Conservation (phyloP, 1,140 invertebrate genomes). For the Atta colombica region DNA sequence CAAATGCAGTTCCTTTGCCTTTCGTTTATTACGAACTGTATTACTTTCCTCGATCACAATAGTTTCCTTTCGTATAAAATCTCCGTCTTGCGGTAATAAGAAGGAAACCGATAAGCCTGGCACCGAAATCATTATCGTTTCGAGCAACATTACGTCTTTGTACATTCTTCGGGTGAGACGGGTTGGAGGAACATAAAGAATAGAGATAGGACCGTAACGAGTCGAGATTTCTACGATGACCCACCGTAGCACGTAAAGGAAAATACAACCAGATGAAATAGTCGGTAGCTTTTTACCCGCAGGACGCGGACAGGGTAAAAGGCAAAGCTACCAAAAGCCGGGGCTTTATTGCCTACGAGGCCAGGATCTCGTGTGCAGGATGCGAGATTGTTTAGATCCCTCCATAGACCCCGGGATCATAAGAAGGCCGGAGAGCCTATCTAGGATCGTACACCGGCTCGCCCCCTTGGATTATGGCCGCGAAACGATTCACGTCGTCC, state of each 20-base stretch:
- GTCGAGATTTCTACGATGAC: conserved; percentile 64
- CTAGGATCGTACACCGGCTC: conserved; percentile 70
- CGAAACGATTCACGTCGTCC: conserved; percentile 75
- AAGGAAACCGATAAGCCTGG: conserved; percentile 52
- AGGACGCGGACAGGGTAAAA: conserved; percentile 62
- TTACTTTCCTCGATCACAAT: conserved; percentile 18
- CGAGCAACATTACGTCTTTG: conserved; percentile 40
- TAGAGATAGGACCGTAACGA: conserved; percentile 50
- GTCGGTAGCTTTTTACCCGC: conserved; percentile 72
- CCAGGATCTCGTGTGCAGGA: conserved; percentile 65
- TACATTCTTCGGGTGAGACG: conserved; percentile 38
- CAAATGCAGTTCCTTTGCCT: not conserved
- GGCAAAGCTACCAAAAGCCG: conserved; percentile 73
- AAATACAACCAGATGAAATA: conserved; percentile 67
- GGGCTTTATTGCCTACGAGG: conserved; percentile 74
- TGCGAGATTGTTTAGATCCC: conserved; percentile 75
- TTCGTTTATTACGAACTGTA: conserved; percentile 33
- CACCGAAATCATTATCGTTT: conserved; percentile 56
- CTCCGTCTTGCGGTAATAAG: conserved; percentile 33
- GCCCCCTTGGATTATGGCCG: conserved; percentile 70
- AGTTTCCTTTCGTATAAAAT: conserved; percentile 23
- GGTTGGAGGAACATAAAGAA: conserved; percentile 39
- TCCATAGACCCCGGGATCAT: conserved; percentile 62
- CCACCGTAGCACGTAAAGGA: conserved; percentile 62
- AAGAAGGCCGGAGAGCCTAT: conserved; percentile 66